Evolutionary conservation across 2,888 invertebrate species (phyloP), one percentile per base, ranked within the genome.

Genomic region (Rhaphigaster nebulosa): DNA sequence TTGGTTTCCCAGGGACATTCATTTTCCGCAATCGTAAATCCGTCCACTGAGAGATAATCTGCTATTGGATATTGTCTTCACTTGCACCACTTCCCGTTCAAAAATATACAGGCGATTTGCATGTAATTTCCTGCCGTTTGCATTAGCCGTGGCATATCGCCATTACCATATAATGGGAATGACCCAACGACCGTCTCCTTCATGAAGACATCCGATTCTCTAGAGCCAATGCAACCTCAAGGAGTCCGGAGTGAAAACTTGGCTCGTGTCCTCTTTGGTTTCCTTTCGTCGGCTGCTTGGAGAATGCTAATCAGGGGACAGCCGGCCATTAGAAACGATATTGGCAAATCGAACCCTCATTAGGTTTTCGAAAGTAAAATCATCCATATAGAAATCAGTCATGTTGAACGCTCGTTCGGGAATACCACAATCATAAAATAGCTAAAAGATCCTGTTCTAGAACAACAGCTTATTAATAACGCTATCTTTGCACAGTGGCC

Each of bases 301-400:
- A 15, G 84, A 84, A 84, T 84, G 84, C 41, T 50, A 84, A 84
- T 84, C 26, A 84, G 45, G 45, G 84, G 84, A 84, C n/a, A 76
- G 70, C 70, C 34, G 8, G 1, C 70, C 38, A 50, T 84, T 84
- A 84, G 84, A 84, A 84, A 84, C 84, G 84, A 45, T 50, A 84
- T 84, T 84, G 84, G 84, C 84, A 84, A 84, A 84, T 26, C 84
- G 84, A 84, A n/a, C 50, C n/a, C 45, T 50, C 45, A 84, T 84
- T 41, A 45, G 26, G 84, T n/a, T 84, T 84, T 41, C 84, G 84
- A 84, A 84, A 84, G 84, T 84, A 84, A 84, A 84, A 84, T 50
- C 70, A 26, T 8, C 38, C 70, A 38, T 84, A 84, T 84, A 84
- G 84, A 84, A 84, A 45, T 84, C 84, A 6, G 45, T n/a, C 34